These are phyloP conservation scores for Anoplophora glabripennis DNA, from an alignment of 1,140 invertebrate genomes.

Conservation along the genomic window DNA sequence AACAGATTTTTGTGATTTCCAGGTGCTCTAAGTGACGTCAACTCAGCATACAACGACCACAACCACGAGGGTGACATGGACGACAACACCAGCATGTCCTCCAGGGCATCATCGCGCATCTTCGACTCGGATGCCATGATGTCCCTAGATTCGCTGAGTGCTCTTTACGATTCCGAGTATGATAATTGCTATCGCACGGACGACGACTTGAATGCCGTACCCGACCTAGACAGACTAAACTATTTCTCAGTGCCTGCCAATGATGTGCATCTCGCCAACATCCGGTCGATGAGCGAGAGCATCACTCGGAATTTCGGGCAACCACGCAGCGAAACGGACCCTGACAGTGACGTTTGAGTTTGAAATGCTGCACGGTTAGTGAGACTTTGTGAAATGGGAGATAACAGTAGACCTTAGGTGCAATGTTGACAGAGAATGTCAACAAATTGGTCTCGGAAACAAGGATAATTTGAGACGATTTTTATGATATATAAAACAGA, in stretches of 20 bases:
- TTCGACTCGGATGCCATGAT: conserved; percentile 73
- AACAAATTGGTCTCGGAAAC: conserved; percentile 8
- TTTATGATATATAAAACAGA: neutral
- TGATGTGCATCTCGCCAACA: conserved; percentile 72
- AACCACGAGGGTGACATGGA: conserved; percentile 75
- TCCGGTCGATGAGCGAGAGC: conserved; percentile 70
- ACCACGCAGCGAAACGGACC: conserved; percentile 61
- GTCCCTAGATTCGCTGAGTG: conserved; percentile 73
- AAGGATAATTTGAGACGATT: neutral
- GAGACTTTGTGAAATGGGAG: no score
- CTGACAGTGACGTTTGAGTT: conserved; percentile 64
- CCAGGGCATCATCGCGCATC: conserved; percentile 72
- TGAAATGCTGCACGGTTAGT: no score
- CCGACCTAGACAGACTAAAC: conserved; percentile 47
- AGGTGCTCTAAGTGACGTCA: conserved; percentile 78
- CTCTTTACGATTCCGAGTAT: conserved; percentile 82
- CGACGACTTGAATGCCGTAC: conserved; percentile 47
- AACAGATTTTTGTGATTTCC: conserved; percentile 6
- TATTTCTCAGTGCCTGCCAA: conserved; percentile 55
- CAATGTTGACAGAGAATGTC: no score
- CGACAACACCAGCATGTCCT: conserved; percentile 74
- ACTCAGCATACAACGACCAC: conserved; percentile 75
- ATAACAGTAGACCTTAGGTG: no score
- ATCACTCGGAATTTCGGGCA: conserved; percentile 73
- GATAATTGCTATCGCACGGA: conserved; percentile 60